phyloP scores from a whole-genome alignment of 2,113 vertebrate species.

The Mugil cephalus region DNA sequence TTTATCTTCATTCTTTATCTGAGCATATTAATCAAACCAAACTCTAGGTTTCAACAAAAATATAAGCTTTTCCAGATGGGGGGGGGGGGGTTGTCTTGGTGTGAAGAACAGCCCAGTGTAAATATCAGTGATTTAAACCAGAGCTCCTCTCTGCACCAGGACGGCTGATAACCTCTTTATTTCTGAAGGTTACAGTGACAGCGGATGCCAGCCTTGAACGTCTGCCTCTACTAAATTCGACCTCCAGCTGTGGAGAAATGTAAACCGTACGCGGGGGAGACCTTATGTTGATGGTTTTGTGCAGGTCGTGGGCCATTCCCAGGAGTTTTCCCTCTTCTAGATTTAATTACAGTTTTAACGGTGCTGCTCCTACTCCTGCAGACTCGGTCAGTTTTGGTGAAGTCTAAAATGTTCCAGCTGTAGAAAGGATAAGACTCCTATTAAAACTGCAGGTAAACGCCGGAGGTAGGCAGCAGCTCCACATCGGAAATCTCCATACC shows the following conservation, averaged over 20 bases:
- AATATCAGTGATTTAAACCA: constrained; percentile 34
- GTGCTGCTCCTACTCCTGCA: background rate
- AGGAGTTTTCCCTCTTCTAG: background rate
- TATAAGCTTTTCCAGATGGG: background rate
- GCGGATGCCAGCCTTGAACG: constrained; percentile 1
- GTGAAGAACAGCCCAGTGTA: background rate
- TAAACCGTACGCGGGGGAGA: constrained; percentile 10
- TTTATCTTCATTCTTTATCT: background rate
- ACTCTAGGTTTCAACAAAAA: background rate
- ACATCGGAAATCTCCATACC: background rate
- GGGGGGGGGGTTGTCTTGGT: background rate
- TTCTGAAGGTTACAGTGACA: constrained; percentile 1
- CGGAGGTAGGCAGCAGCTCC: no score
- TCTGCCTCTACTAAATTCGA: constrained; percentile 13
- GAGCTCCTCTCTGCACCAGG: background rate
- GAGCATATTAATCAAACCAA: background rate
- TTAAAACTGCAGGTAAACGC: background rate
- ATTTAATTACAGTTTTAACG: background rate
- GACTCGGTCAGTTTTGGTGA: background rate
- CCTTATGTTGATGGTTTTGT: constrained; percentile 10
- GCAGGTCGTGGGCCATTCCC: background rate
- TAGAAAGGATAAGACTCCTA: background rate
- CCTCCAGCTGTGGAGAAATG: constrained; percentile 33
- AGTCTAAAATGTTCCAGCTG: background rate
- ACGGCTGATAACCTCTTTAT: constrained; percentile 13